A percentile compares a stretch with the other conserved stretches of the same genome.
These are phyloP conservation scores for Dreissena polymorpha DNA, from an alignment of 1,140 invertebrate genomes.

Conservation along the genomic window DNA sequence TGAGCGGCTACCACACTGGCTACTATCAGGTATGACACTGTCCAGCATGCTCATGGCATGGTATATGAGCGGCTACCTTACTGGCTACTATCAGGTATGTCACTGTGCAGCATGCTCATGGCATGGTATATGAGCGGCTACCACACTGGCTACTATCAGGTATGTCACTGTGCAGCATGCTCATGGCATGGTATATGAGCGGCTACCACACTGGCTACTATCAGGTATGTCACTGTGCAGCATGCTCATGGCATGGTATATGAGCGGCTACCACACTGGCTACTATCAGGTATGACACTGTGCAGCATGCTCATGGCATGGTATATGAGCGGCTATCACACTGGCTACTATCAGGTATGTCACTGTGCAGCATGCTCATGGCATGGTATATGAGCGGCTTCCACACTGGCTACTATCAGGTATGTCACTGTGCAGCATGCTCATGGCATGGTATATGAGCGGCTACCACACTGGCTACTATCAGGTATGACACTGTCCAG, in stretches of 20 bases:
- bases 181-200: slow-evolving; percentile 96
- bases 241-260: slow-evolving; percentile 96
- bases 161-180: slow-evolving; percentile 88
- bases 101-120: slow-evolving; percentile 92
- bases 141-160: slow-evolving; percentile 89
- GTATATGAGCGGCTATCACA: slow-evolving; percentile 96
- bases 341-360: slow-evolving; percentile 86
- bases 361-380: slow-evolving; percentile 92
- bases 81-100: slow-evolving; percentile 86
- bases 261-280: slow-evolving; percentile 94
- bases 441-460: slow-evolving; percentile 96
- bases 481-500: slow-evolving; percentile 85
- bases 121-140: slow-evolving; percentile 97
- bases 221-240: slow-evolving; percentile 85
- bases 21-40: slow-evolving; percentile 84
- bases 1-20: slow-evolving; percentile 94
- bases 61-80: slow-evolving; percentile 96
- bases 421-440: slow-evolving; percentile 88
- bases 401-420: slow-evolving; percentile 89
- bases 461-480: slow-evolving; percentile 93
- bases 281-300: slow-evolving; percentile 84
- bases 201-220: slow-evolving; percentile 93
- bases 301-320: slow-evolving; percentile 95
- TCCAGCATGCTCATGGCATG: slow-evolving; percentile 95
- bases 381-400: slow-evolving; percentile 97